Percentiles rank a stretch among this genome's conserved stretches.
These are phyloP conservation scores for Barypeithes pellucidus DNA, from an alignment of 2,888 invertebrate genomes.

Conservation along the genomic window DNA sequence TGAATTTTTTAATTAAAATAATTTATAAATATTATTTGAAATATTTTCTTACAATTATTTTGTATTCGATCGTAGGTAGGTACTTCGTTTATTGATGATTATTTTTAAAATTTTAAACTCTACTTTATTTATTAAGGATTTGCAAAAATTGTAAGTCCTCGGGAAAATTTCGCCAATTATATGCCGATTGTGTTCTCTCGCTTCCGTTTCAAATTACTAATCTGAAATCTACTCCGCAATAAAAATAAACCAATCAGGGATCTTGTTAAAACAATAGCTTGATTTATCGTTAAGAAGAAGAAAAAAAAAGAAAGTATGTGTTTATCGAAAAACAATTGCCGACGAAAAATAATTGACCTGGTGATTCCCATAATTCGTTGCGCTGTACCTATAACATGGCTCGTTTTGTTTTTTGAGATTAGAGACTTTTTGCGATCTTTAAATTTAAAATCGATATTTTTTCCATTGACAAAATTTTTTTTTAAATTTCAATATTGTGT, in stretches of 20 bases:
- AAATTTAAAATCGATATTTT: too few relatives aligned
- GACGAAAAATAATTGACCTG: constrained; percentile 20
- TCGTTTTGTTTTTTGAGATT: background rate
- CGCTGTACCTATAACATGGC: background rate
- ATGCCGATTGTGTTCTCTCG: constrained; percentile 9
- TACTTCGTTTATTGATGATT: too few relatives aligned
- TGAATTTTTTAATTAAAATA: too few relatives aligned
- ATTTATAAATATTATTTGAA: too few relatives aligned
- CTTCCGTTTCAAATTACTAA: constrained; percentile 26
- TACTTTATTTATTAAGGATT: too few relatives aligned
- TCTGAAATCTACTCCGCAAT: constrained; percentile 12
- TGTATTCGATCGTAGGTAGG: too few relatives aligned
- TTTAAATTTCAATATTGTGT: too few relatives aligned
- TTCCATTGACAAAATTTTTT: too few relatives aligned
- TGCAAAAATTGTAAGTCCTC: background rate
- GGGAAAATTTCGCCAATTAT: background rate
- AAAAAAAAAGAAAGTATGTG: constrained; percentile 32
- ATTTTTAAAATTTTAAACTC: too few relatives aligned
- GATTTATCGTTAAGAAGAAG: constrained; percentile 24
- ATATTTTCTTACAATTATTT: too few relatives aligned
- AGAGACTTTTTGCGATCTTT: too few relatives aligned
- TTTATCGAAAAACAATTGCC: constrained; percentile 37
- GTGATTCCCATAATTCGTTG: constrained; percentile 33
- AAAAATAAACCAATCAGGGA: constrained; percentile 23
- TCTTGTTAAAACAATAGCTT: constrained; percentile 30